These are phyloP conservation scores for Bubalus kerabau DNA, from an alignment of 2,113 vertebrate species.

Conservation along the genomic window DNA sequence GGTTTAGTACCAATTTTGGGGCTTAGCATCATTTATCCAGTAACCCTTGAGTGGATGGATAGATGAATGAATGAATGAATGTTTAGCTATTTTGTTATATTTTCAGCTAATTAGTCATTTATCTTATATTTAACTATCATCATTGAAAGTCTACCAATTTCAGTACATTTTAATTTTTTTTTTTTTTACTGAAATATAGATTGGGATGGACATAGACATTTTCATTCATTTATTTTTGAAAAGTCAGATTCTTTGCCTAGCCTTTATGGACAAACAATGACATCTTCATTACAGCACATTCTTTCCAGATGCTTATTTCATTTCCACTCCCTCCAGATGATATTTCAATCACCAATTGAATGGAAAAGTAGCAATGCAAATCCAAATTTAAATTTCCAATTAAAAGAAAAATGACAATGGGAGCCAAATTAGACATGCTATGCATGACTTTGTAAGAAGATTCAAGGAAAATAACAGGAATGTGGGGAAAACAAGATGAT, in stretches of 20 bases:
- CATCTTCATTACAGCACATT: constrained; percentile 33
- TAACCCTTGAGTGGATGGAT: background rate
- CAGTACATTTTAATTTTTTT: background rate
- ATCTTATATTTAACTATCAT: background rate
- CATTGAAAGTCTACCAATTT: constrained; percentile 19
- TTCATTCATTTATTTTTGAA: constrained; percentile 13
- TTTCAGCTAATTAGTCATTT: background rate
- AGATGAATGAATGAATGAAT: background rate
- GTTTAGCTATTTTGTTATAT: background rate
- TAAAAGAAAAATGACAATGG: constrained; percentile 2
- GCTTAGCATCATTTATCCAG: background rate
- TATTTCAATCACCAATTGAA: constrained; percentile 47
- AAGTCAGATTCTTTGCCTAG: constrained; percentile 1
- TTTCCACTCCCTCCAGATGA: background rate
- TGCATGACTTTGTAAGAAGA: constrained; percentile 44
- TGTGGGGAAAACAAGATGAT: background rate
- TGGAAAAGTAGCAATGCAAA: constrained; percentile 47
- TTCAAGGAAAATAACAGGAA: background rate
- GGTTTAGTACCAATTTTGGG: background rate
- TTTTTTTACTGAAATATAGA: background rate
- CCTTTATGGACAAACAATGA: constrained; percentile 40
- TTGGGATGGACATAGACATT: background rate
- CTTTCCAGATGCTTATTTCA: constrained; percentile 65
- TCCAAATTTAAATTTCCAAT: constrained; percentile 64
- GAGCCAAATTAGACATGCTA: constrained; percentile 2